Conservation (phyloP, 2,888 invertebrate species). For the Kryphioiulus occultus region DNA sequence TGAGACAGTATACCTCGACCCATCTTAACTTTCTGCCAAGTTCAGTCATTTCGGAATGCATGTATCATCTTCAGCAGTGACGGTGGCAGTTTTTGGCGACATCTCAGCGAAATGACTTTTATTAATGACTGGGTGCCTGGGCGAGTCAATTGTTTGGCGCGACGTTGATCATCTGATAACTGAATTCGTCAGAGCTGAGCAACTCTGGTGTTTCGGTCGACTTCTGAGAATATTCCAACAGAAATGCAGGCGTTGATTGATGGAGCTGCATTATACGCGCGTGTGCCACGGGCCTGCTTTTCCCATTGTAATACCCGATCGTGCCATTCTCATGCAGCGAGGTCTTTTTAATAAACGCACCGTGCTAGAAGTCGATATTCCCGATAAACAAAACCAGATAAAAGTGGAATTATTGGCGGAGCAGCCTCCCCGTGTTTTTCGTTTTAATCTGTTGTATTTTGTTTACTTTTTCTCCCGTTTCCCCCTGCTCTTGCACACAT, state of each 20-base stretch:
- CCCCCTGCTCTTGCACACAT: not conserved
- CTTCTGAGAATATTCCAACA: not conserved
- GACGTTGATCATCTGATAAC: slow-evolving; percentile 5
- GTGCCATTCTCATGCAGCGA: not conserved
- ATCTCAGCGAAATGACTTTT: not conserved
- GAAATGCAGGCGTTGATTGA: not conserved
- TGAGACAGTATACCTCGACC: too few species aligned
- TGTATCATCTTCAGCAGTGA: not conserved
- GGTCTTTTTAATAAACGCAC: not conserved
- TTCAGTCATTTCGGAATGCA: too few species aligned
- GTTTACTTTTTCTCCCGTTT: not conserved
- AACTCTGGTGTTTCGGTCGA: not conserved
- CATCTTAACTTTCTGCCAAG: too few species aligned
- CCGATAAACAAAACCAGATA: not conserved
- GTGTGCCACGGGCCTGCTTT: not conserved
- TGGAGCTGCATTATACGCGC: not conserved
- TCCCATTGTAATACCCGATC: not conserved
- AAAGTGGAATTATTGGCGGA: not conserved
- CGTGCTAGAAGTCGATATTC: not conserved
- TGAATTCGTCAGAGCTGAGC: not conserved
- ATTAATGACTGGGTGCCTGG: not conserved
- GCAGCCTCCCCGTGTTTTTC: not conserved
- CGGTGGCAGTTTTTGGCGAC: not conserved
- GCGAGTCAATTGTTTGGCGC: slow-evolving; percentile 5
- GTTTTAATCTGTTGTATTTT: not conserved